These are phyloP conservation scores for Sceliomorpha sp. DNA, from an alignment of 2,888 invertebrate genomes.

Conservation along the genomic window DNA sequence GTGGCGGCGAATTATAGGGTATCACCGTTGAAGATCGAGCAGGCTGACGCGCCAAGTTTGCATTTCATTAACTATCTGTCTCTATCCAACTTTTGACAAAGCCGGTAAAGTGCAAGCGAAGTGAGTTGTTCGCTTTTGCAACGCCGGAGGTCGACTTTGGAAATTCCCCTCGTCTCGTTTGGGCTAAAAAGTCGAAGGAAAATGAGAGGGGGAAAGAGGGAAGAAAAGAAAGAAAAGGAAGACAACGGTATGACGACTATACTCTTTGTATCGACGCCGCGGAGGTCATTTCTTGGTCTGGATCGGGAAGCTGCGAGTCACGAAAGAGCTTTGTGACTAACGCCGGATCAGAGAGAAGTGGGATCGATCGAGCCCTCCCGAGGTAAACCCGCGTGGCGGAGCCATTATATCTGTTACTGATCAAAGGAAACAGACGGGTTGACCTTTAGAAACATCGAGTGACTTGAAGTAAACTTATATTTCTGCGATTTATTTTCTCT, in stretches of 20 bases:
- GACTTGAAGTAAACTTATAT: too few species aligned
- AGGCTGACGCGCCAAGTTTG: conserved; percentile 17
- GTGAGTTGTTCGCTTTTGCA: conserved; percentile 13
- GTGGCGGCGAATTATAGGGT: conserved; percentile 15
- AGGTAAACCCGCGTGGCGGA: conserved; percentile 13
- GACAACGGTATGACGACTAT: conserved; percentile 5
- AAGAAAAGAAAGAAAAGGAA: background rate
- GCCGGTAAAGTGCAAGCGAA: conserved; percentile 16
- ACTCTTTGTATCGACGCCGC: conserved; percentile 6
- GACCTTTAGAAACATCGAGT: conserved; percentile 8
- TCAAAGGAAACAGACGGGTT: conserved; percentile 20
- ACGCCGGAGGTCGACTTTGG: conserved; percentile 10
- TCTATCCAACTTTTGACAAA: conserved; percentile 30
- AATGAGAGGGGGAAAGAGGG: conserved; percentile 7
- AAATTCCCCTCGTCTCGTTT: conserved; percentile 18
- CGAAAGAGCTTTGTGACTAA: conserved; percentile 39
- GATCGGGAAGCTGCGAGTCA: conserved; percentile 28
- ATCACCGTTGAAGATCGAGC: conserved; percentile 22
- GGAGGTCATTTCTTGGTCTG: conserved; percentile 22
- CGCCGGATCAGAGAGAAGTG: conserved; percentile 28
- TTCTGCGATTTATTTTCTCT: too few species aligned
- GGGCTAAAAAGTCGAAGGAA: background rate
- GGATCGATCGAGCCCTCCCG: conserved; percentile 32
- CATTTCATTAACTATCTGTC: conserved; percentile 40
- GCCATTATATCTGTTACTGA: conserved; percentile 7